A percentile compares a stretch with the other conserved stretches of the same genome.
phyloP scores from a whole-genome alignment of 2,888 invertebrate genomes.

The Cataglyphis cursor region DNA sequence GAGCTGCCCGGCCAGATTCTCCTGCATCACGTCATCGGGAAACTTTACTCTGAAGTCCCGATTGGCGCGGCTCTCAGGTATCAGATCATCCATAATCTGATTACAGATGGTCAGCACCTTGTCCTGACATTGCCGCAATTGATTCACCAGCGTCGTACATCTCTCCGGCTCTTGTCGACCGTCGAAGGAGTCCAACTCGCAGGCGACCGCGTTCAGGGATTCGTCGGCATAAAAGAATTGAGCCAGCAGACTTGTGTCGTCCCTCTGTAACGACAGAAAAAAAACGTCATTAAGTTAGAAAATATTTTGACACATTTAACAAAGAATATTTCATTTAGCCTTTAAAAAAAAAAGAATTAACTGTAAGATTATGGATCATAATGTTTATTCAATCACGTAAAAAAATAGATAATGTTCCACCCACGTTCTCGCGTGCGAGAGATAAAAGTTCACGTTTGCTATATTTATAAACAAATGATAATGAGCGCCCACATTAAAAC shows the following conservation, averaged over 20 bases:
- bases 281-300: neutral
- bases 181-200: constrained; percentile 99
- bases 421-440: neutral
- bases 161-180: constrained; percentile 99
- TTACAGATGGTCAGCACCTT: constrained; percentile 97
- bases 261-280: constrained; percentile 89
- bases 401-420: constrained; percentile 54
- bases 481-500: constrained; percentile 52
- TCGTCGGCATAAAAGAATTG: constrained; percentile 99
- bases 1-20: constrained; percentile 98
- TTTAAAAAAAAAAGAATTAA: neutral
- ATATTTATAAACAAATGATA: constrained; percentile 63
- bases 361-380: neutral
- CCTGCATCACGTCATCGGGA: constrained; percentile 99
- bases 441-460: constrained; percentile 5
- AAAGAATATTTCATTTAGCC: neutral
- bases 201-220: constrained; percentile 97
- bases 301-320: neutral
- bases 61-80: constrained; percentile 94
- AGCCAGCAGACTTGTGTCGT: constrained; percentile 96
- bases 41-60: constrained; percentile 99
- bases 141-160: constrained; percentile 97
- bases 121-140: constrained; percentile 97
- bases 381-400: neutral
- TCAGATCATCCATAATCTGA: constrained; percentile 97